Percentiles rank a stretch among this genome's conserved stretches.
These are phyloP conservation scores for Patagioenas fasciata DNA, from an alignment of 2,113 vertebrate genomes.

Conservation along the genomic window DNA sequence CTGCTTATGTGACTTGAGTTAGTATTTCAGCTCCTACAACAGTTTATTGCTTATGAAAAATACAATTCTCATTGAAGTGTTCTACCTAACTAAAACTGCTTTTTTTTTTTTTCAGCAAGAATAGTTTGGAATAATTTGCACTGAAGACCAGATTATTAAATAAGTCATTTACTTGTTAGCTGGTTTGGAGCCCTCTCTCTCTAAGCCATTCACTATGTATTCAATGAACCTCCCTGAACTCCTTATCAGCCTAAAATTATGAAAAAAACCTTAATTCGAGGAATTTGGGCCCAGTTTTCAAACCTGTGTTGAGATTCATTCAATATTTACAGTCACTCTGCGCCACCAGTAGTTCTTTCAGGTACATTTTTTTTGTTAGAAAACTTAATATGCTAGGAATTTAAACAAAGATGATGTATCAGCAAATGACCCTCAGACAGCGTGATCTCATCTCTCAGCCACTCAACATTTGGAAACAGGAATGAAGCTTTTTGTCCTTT, in stretches of 20 bases:
- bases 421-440: constrained; percentile 8
- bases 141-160: not conserved
- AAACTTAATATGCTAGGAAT: constrained; percentile 37
- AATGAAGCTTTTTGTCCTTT: constrained; percentile 4
- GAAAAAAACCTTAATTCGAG: not conserved
- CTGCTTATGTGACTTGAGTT: not conserved
- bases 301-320: not conserved
- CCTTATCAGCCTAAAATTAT: not conserved
- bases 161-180: not conserved
- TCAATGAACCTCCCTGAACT: not conserved
- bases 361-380: not conserved
- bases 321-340: not conserved
- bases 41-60: not conserved
- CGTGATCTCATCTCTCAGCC: constrained; percentile 27
- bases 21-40: not conserved
- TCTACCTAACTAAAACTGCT: not conserved
- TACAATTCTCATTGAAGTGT: not conserved
- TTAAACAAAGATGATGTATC: constrained; percentile 49
- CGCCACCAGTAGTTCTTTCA: not conserved
- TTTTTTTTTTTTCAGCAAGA: not conserved
- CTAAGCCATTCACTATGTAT: not conserved
- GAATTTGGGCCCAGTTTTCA: not conserved
- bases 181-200: not conserved
- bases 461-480: not conserved
- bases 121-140: not conserved